Evolutionary conservation across 2,797 vertebrate genomes (phyloP).

Genomic region (Danio kyathit): DNA sequence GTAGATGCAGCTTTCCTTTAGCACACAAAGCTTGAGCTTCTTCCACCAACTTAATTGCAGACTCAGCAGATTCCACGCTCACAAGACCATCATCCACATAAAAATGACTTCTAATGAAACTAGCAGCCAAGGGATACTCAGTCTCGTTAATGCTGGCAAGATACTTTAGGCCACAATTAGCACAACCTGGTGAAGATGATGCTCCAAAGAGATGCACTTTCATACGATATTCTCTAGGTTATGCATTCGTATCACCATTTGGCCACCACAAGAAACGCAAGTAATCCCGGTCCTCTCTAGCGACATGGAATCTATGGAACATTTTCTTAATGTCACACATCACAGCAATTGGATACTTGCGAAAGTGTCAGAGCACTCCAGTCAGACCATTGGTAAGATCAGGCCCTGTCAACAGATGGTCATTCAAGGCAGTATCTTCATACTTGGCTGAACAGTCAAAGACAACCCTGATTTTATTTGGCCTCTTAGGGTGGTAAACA

Average conservation of each 20-base stretch:
- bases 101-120: slow-evolving; percentile 22
- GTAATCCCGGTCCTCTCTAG: slow-evolving; percentile 11
- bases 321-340: not conserved
- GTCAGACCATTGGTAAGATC: not conserved
- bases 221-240: slow-evolving; percentile 37
- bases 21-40: slow-evolving; percentile 13
- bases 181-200: slow-evolving; percentile 40
- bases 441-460: not conserved
- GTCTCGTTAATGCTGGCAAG: slow-evolving; percentile 13
- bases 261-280: slow-evolving; percentile 25
- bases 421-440: not conserved
- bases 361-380: not conserved
- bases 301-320: not conserved
- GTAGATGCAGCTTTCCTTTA: slow-evolving; percentile 25
- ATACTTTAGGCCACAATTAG: slow-evolving; percentile 44
- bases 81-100: slow-evolving; percentile 37
- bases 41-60: not conserved
- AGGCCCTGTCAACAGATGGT: not conserved
- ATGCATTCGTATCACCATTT: slow-evolving; percentile 26
- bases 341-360: not conserved
- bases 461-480: not conserved
- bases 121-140: slow-evolving; percentile 11
- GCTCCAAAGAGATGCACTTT: slow-evolving; percentile 25
- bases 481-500: not conserved
- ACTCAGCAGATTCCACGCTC: slow-evolving; percentile 16